Evolutionary conservation across 2,888 invertebrate species (phyloP).

Genomic region (Cerceris rybyensis): DNA sequence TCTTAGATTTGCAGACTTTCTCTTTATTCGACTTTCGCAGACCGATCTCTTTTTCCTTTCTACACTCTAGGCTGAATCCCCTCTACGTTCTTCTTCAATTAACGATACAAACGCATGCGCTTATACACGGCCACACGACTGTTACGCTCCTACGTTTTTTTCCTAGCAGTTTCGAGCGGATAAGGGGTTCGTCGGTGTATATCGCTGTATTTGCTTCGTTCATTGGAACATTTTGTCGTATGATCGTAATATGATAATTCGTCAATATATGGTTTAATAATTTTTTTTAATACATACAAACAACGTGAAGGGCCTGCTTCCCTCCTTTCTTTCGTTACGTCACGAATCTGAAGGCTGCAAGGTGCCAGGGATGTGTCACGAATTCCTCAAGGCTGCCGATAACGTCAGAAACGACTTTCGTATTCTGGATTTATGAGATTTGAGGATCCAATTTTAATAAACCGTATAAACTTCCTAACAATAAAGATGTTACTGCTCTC

Average conservation of each 20-base stretch:
- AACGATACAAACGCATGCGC: constrained; percentile 45
- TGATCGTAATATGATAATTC: too few relatives aligned
- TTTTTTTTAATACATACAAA: not conserved
- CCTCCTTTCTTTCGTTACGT: constrained; percentile 5
- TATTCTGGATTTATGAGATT: not conserved
- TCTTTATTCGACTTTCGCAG: constrained; percentile 30
- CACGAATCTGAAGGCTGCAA: not conserved
- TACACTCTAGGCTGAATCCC: constrained; percentile 23
- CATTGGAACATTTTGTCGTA: too few relatives aligned
- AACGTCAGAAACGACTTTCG: not conserved
- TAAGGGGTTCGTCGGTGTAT: constrained; percentile 19
- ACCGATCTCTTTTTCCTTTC: constrained; percentile 52
- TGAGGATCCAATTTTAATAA: too few relatives aligned
- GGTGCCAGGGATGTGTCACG: not conserved
- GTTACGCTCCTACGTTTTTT: constrained; percentile 4
- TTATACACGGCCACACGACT: not conserved
- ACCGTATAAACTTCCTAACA: not conserved
- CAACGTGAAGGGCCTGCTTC: not conserved
- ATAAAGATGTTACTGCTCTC: not conserved
- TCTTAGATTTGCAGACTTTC: constrained; percentile 22
- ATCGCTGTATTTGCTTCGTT: too few relatives aligned
- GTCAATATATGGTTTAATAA: too few relatives aligned
- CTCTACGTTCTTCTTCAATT: constrained; percentile 30
- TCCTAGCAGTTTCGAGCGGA: not conserved
- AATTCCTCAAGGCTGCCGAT: not conserved